Conservation (phyloP, 1,140 invertebrate species). For the Steinernema feltiae region DNA sequence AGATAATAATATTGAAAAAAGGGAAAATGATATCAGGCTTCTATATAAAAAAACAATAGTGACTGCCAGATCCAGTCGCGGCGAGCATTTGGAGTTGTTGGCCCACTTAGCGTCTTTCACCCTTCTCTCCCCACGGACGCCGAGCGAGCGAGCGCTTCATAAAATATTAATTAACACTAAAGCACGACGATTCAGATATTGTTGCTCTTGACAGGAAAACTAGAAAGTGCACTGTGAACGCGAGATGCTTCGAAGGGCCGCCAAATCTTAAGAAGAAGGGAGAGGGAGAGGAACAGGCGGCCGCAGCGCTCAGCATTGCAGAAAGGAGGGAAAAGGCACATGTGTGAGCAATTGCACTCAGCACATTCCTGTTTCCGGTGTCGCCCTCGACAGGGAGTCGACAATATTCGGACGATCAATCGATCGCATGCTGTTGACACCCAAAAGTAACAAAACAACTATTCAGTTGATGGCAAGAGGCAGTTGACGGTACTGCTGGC, state of each 20-base stretch:
- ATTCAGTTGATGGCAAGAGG: too few species aligned
- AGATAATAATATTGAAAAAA: too few species aligned
- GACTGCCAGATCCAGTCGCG: too few species aligned
- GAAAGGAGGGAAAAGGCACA: background rate
- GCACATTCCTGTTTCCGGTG: constrained; percentile 14
- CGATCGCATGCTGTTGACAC: background rate
- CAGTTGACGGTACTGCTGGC: too few species aligned
- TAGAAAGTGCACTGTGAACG: background rate
- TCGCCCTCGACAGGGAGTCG: background rate
- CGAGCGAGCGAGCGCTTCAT: background rate
- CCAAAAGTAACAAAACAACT: background rate
- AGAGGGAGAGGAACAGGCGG: background rate
- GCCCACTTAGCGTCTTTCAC: background rate
- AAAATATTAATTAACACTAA: constrained; percentile 12
- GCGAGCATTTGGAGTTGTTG: too few species aligned
- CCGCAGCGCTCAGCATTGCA: background rate
- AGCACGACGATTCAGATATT: background rate
- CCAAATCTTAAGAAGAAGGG: background rate
- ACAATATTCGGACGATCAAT: constrained; percentile 3
- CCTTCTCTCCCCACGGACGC: background rate
- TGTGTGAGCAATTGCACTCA: constrained; percentile 1
- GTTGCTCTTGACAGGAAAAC: background rate
- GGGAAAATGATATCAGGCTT: too few species aligned
- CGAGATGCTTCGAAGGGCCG: background rate
- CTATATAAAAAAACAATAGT: too few species aligned